Percentiles rank a stretch among this genome's conserved stretches.
These are phyloP conservation scores for Gari tellinella DNA, from an alignment of 2,888 invertebrate genomes.

Conservation along the genomic window DNA sequence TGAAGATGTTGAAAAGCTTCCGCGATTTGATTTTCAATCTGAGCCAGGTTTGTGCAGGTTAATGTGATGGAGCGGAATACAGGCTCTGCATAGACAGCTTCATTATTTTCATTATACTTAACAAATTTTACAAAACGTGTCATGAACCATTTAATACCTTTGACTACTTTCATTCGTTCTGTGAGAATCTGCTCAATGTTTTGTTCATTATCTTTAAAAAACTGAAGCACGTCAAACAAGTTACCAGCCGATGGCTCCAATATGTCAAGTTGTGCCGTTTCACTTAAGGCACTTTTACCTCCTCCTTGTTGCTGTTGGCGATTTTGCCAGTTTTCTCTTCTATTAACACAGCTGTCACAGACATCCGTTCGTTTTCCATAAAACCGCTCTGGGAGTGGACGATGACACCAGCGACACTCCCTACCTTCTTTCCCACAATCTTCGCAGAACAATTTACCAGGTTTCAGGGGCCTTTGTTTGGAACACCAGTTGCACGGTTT, in stretches of 20 bases:
- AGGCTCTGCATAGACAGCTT: conserved; percentile 48
- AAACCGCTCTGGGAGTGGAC: conserved; percentile 46
- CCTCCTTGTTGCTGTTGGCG: conserved; percentile 10
- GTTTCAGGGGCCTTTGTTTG: conserved; percentile 17
- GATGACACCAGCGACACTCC: conserved; percentile 45
- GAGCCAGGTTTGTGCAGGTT: conserved; percentile 26
- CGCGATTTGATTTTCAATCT: conserved; percentile 19
- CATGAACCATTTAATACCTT: conserved; percentile 55
- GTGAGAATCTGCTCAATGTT: conserved; percentile 3
- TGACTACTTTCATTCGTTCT: conserved; percentile 3
- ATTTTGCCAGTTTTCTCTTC: conserved; percentile 14
- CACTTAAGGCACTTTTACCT: conserved; percentile 18
- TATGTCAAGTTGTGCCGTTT: background rate
- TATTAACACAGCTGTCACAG: conserved; percentile 27
- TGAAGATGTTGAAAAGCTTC: no score
- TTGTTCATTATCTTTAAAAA: background rate
- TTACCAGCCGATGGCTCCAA: no score
- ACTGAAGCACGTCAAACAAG: no score
- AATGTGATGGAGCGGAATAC: conserved; percentile 20
- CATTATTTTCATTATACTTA: conserved; percentile 25
- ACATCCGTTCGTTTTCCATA: conserved; percentile 32
- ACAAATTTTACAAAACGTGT: conserved; percentile 32
- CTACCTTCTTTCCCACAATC: conserved; percentile 25
- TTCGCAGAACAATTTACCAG: conserved; percentile 31
- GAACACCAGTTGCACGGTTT: conserved; percentile 35